phyloP scores from a whole-genome alignment of 2,888 invertebrate genomes.

The Caenorhabditis uteleia region DNA sequence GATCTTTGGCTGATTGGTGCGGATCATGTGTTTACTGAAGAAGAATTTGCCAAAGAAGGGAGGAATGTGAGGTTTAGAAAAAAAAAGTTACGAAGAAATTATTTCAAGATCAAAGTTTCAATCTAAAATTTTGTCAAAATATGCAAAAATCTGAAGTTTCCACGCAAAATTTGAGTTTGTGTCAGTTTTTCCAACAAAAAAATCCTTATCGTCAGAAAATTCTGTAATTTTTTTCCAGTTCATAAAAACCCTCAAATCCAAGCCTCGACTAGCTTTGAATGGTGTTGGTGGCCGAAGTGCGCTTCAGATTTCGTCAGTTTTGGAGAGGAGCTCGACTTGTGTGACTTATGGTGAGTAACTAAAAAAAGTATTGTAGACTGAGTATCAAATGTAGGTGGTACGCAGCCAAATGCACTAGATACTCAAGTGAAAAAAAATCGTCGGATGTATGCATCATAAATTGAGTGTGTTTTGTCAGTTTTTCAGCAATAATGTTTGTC shows the following conservation, averaged over 20 bases:
- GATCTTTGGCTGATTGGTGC: constrained; percentile 81
- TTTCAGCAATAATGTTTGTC: no score
- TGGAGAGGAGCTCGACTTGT: constrained; percentile 80
- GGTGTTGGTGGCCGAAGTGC: constrained; percentile 91
- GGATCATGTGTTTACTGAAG: constrained; percentile 83
- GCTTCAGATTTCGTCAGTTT: constrained; percentile 79
- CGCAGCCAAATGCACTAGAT: no score
- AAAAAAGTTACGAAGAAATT: neutral
- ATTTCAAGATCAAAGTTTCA: neutral
- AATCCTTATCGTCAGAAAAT: no score
- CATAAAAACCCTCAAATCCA: constrained; percentile 22
- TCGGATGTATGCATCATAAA: no score
- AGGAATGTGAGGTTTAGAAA: constrained; percentile 17
- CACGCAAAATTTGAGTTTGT: neutral
- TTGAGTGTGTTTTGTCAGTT: no score
- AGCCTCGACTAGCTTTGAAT: constrained; percentile 86
- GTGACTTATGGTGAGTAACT: constrained; percentile 83
- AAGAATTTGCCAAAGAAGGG: constrained; percentile 73
- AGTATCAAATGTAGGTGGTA: no score
- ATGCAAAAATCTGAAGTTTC: neutral
- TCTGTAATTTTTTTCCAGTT: constrained; percentile 31
- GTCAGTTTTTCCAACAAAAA: neutral
- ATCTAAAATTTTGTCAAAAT: neutral
- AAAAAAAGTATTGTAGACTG: neutral
- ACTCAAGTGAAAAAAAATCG: neutral